phyloP scores from a whole-genome alignment of 2,797 vertebrate genomes.

The Eleutherodactylus coqui region DNA sequence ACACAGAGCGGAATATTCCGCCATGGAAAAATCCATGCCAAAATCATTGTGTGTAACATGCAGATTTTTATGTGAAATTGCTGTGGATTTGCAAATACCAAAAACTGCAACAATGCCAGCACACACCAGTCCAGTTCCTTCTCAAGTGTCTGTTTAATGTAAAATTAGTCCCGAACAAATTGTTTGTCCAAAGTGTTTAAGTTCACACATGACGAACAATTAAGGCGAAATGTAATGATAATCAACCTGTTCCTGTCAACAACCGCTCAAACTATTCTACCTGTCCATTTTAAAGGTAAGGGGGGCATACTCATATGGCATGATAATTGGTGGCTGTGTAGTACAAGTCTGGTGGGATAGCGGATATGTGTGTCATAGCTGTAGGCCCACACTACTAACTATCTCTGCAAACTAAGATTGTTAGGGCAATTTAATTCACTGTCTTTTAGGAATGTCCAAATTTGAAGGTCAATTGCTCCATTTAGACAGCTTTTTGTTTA shows the following conservation, averaged over 20 bases:
- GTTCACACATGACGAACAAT: not conserved
- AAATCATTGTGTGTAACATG: too few relatives aligned
- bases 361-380: constrained; percentile 28
- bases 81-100: too few relatives aligned
- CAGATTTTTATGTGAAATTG: too few relatives aligned
- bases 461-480: constrained; percentile 58
- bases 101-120: too few relatives aligned
- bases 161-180: too few relatives aligned
- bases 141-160: too few relatives aligned
- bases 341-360: not conserved
- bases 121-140: too few relatives aligned
- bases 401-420: constrained; percentile 23
- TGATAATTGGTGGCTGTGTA: constrained; percentile 4
- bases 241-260: not conserved
- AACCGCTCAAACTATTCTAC: not conserved
- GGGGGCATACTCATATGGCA: not conserved
- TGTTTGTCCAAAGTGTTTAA: too few relatives aligned
- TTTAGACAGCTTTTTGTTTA: constrained; percentile 59
- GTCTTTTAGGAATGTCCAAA: constrained; percentile 51
- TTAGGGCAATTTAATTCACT: constrained; percentile 55
- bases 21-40: too few relatives aligned
- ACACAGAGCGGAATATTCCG: too few relatives aligned
- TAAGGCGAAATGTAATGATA: not conserved
- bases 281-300: not conserved
- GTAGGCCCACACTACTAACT: constrained; percentile 35